phyloP scores from a whole-genome alignment of 2,113 vertebrate genomes.

The Dolichallabes microphthalmus region DNA sequence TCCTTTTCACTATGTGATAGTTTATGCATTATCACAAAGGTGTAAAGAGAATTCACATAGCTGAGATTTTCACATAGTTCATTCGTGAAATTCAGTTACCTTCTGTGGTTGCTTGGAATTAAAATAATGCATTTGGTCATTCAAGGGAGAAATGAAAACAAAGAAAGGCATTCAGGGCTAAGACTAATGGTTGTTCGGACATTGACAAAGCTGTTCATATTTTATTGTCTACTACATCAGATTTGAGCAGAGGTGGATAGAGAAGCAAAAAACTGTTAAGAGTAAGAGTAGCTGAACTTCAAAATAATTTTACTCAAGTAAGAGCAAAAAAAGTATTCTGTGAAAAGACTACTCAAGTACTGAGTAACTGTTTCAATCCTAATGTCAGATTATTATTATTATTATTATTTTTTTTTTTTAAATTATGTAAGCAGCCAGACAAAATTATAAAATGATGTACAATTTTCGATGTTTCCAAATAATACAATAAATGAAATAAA shows the following conservation, averaged over 20 bases:
- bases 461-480: no score
- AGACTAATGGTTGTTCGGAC: neutral
- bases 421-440: no score
- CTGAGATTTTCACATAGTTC: neutral
- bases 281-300: no score
- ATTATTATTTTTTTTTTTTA: no score
- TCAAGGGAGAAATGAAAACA: neutral
- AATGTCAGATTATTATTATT: no score
- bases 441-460: no score
- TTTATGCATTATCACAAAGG: neutral
- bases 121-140: neutral
- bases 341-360: no score
- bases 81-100: neutral
- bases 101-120: conserved; percentile 3
- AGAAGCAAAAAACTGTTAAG: no score
- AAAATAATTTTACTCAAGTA: no score
- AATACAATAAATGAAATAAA: no score
- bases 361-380: no score
- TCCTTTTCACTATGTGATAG: neutral
- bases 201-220: neutral
- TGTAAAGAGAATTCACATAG: neutral
- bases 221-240: neutral
- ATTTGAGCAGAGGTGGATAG: neutral
- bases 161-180: neutral
- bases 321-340: no score